Percentiles rank a stretch among this genome's conserved stretches.
Conservation (phyloP, 2,113 vertebrate species). For the Rhea pennata region DNA sequence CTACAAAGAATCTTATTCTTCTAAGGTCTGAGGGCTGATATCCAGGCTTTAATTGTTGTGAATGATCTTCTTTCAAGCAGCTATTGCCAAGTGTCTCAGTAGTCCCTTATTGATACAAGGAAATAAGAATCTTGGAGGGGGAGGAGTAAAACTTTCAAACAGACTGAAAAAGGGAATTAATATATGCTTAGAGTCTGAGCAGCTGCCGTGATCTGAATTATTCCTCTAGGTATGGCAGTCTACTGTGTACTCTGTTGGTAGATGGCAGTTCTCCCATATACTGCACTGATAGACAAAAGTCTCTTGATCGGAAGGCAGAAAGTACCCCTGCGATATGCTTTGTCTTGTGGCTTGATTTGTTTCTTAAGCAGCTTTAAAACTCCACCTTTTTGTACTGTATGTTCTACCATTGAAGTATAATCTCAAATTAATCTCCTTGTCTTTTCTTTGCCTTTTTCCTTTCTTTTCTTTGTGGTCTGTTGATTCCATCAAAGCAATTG, state of each 20-base stretch:
- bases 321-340: background rate
- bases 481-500: background rate
- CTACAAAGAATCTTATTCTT: slow-evolving; percentile 40
- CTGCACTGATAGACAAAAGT: background rate
- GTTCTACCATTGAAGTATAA: background rate
- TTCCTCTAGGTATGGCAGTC: background rate
- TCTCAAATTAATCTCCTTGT: background rate
- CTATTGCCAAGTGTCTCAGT: background rate
- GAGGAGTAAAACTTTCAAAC: background rate
- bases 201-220: fast-evolving
- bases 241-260: background rate
- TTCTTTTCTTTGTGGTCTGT: background rate
- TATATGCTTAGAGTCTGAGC: background rate
- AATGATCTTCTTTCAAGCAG: slow-evolving; percentile 32
- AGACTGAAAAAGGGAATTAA: background rate
- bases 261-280: background rate
- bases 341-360: background rate
- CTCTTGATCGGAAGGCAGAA: background rate
- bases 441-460: background rate
- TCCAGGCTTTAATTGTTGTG: background rate
- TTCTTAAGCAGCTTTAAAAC: background rate
- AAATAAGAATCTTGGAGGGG: background rate
- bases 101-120: slow-evolving; percentile 2
- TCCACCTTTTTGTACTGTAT: background rate
- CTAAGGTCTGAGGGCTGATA: slow-evolving; percentile 7